Evolutionary conservation across 23 tunicate genomes (phyloP).

Genomic region (Oikopleura dioica): DNA sequence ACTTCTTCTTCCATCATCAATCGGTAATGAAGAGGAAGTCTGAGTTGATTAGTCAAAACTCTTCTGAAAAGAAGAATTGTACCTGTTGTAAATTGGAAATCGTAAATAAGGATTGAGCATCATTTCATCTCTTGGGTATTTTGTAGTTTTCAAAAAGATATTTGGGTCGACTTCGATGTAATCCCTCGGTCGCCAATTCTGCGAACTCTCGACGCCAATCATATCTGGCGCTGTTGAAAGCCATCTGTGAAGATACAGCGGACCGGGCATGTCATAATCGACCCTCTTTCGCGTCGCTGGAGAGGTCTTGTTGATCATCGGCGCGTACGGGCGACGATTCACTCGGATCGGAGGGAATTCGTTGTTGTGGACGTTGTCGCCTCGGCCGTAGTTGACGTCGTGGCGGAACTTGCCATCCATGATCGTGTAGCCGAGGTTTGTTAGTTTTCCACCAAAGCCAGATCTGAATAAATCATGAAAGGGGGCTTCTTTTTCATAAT

Average conservation of each 20-base stretch:
- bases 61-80: neutral
- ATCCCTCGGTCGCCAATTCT: conserved; percentile 4
- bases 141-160: neutral
- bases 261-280: conserved; percentile 6
- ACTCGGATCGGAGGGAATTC: neutral
- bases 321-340: neutral
- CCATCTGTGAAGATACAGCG: conserved; percentile 4
- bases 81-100: conserved; percentile 12
- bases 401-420: neutral
- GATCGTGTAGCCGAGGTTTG: neutral
- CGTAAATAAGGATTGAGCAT: conserved; percentile 7
- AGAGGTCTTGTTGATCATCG: neutral
- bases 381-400: neutral
- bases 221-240: neutral
- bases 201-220: neutral
- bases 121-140: conserved; percentile 9
- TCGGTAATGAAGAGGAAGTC: conserved; percentile 1
- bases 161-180: conserved; percentile 5
- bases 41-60: neutral
- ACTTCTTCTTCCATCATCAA: neutral
- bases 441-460: neutral
- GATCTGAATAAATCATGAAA: too few relatives aligned
- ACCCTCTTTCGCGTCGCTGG: neutral
- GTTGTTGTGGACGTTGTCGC: neutral
- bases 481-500: too few relatives aligned